A percentile compares a stretch with the other conserved stretches of the same genome.
These are phyloP conservation scores for Phyllotreta striolata DNA, from an alignment of 2,888 invertebrate genomes.

Conservation along the genomic window DNA sequence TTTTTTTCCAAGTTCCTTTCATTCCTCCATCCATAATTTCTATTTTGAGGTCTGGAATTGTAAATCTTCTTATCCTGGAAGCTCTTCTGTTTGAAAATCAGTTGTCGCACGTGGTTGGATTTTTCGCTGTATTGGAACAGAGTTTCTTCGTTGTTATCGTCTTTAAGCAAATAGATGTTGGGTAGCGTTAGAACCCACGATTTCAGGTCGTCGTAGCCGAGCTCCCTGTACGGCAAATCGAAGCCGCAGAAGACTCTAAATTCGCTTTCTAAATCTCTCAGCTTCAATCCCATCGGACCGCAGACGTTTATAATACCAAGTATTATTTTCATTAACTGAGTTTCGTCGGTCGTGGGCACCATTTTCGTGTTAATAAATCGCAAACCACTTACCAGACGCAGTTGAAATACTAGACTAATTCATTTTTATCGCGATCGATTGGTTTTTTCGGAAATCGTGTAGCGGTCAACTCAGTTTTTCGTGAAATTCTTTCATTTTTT, in stretches of 20 bases:
- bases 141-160: constrained; percentile 45
- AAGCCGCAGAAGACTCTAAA: constrained; percentile 46
- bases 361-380: constrained; percentile 9
- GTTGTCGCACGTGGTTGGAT: constrained; percentile 47
- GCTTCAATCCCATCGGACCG: constrained; percentile 48
- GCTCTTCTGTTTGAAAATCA: constrained; percentile 48
- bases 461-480: too few relatives aligned
- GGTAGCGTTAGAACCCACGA: constrained; percentile 49
- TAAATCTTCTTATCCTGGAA: constrained; percentile 8
- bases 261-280: constrained; percentile 45
- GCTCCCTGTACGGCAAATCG: constrained; percentile 48
- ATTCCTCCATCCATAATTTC: background rate
- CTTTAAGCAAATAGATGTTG: constrained; percentile 47
- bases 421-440: too few relatives aligned
- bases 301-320: constrained; percentile 47
- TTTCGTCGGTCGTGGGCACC: constrained; percentile 22
- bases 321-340: constrained; percentile 42
- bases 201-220: constrained; percentile 45
- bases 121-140: constrained; percentile 49
- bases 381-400: too few relatives aligned
- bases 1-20: constrained; percentile 29
- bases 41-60: constrained; percentile 1
- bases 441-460: too few relatives aligned
- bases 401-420: too few relatives aligned
- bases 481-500: too few relatives aligned